Evolutionary conservation across 2,797 vertebrate species (phyloP), one percentile per base, ranked within the genome.

Genomic region (Lepilemur septentrionalis): DNA sequence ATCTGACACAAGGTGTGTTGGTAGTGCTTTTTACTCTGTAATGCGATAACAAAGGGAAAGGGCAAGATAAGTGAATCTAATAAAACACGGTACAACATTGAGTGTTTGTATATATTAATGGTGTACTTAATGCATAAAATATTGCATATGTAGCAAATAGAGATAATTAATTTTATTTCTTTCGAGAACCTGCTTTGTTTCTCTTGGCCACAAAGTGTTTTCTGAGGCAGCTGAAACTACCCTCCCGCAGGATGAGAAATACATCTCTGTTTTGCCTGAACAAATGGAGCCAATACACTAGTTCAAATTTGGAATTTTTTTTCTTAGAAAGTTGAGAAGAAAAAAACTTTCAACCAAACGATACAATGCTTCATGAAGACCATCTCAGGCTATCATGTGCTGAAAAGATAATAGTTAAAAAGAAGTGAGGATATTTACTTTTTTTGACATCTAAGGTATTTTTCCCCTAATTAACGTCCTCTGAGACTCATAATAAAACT

Each of bases 41-140:
- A 94, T 67, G 55, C 69, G 94, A 97, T 94, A 94, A 96, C 76
- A 75, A 96, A 97, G 93, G 57, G 93, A 97, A 96, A 97, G 89
- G 95, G 70, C 79, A 89, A 95, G 96, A 97, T 97, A 97, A 98
- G 97, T 97, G 97, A 96, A 97, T 97, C 94, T 97, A 97, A 97
- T 98, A 97, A 98, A 97, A 97, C 41, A 89, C 65, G n/a, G 70
- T 84, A 97, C 96, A 95, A 93, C 82, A 81, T 25, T 0, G 88
- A 84, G 75, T 97, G 97, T 97, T 94, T 95, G 97, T 97, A 96
- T 96, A 73, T 96, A 96, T 97, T 95, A 95, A 97, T 98, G 94
- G 92, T 93, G 83, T 63, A 61, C 70, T 94, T 97, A 98, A 98
- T 98, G 97, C 48, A 3, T 78, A 96, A 95, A 95, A 97, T 96